Evolutionary conservation across 2,797 vertebrate species (phyloP).

Genomic region (Rhinophrynus dorsalis): DNA sequence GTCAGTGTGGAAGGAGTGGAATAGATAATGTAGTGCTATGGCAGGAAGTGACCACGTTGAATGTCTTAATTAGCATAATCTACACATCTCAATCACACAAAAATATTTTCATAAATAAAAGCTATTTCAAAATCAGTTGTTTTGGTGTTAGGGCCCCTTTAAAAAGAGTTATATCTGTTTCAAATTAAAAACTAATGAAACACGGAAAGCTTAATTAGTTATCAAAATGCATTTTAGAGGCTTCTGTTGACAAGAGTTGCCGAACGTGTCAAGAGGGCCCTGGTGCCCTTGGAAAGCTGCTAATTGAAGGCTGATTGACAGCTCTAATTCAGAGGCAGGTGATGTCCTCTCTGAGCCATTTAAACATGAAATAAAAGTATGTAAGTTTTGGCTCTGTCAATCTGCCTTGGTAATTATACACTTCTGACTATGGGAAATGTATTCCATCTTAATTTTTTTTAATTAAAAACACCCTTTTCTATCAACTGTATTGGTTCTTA

Average conservation of each 20-base stretch:
- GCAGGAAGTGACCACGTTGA: too few species aligned
- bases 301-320: conserved; percentile 39
- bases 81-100: too few species aligned
- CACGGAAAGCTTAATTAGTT: conserved; percentile 9
- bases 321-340: neutral
- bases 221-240: conserved; percentile 3
- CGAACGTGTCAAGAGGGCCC: conserved; percentile 21
- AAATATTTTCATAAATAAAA: too few species aligned
- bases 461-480: too few species aligned
- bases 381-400: neutral
- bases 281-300: conserved; percentile 22
- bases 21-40: too few species aligned
- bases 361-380: conserved; percentile 6
- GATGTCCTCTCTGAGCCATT: conserved; percentile 6
- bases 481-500: too few species aligned
- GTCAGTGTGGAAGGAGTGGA: too few species aligned
- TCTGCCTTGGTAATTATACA: conserved; percentile 19
- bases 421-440: neutral
- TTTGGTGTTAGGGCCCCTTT: too few species aligned
- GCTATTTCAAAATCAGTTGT: too few species aligned
- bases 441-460: too few species aligned
- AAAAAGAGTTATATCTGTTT: conserved; percentile 10
- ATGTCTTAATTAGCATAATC: too few species aligned
- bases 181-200: conserved; percentile 17
- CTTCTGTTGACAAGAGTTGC: conserved; percentile 6